Conservation (phyloP, 2,797 vertebrate genomes). For the Helarctos malayanus region DNA sequence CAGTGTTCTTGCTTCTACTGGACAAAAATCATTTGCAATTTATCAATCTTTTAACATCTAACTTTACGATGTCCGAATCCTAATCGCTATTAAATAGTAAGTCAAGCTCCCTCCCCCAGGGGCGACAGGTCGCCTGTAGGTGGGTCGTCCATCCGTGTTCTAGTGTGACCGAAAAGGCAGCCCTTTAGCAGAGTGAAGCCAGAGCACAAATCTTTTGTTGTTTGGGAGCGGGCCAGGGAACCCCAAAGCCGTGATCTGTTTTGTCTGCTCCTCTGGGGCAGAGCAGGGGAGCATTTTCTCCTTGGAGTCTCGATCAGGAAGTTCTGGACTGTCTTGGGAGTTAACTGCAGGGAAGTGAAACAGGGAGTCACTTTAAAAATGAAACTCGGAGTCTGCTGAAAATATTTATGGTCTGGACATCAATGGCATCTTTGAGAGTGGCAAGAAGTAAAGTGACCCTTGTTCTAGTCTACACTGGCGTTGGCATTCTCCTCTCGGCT, state of each 20-base stretch:
- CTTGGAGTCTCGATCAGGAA: neutral
- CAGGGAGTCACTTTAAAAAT: neutral
- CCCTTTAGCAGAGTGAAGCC: neutral
- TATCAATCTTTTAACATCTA: neutral
- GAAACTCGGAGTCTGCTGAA: neutral
- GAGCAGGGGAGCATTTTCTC: neutral
- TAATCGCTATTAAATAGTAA: no score
- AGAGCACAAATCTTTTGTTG: neutral
- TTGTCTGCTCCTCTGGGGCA: neutral
- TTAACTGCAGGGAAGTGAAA: neutral
- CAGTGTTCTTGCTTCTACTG: neutral
- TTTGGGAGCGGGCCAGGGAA: neutral
- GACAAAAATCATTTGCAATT: neutral
- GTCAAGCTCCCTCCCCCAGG: neutral
- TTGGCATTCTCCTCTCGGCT: neutral
- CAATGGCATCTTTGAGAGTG: neutral
- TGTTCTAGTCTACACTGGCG: neutral
- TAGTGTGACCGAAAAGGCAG: fast-evolving
- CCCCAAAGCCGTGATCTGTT: fast-evolving
- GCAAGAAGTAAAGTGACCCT: no score
- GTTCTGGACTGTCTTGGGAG: neutral
- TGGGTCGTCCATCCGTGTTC: fast-evolving
- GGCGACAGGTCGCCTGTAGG: fast-evolving
- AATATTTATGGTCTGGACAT: neutral
- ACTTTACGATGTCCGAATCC: neutral